Evolutionary conservation across 2,797 vertebrate genomes (phyloP), one percentile per base, ranked within the genome.

Genomic region (Sebastes miniatus): DNA sequence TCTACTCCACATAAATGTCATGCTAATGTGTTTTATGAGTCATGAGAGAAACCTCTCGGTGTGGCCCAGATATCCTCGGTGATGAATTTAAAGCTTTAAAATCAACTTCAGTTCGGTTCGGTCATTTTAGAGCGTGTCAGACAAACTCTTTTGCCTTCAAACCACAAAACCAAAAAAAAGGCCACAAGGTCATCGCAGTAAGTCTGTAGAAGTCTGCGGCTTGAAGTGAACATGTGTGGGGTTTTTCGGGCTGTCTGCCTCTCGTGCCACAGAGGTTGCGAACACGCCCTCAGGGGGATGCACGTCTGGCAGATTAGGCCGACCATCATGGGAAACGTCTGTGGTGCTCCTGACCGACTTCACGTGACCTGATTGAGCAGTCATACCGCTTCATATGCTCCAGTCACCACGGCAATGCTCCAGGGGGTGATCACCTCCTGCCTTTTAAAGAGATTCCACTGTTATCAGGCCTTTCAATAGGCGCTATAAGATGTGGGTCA

Each of bases 321-420:
- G 47, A 86, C 73, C 87, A 78, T 91, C 87, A 79, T 80, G 76
- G 84, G 83, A 86, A 91, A 84, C 79, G 86, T 92, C 92, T 93
- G 91, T 13, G 76, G 74, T 59, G 12, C 87, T 76, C 80, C 89
- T 95, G 93, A 95, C 94, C 88, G 88, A 95, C 91, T 95, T 95
- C 93, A 92, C 70, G 81, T 95, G 95, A 94, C 95, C 93, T 94
- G 93, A 94, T 94, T 95, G 92, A 91, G 93, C 92, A 93, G 88
- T 91, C 93, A 85, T 54, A 87, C 56, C 54, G 56, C 78, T 93
- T 91, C 86, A 91, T 89, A 89, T 91, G 92, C 90, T 92, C 63
- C 88, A 92, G 82, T 94, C 88, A 29, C 83, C 86, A 79, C 63
- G 6, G 77, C 73, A 11, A 79, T 71, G 83, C 90, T 89, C 65